Evolutionary conservation across 2,113 vertebrate species (phyloP), one percentile per base, ranked within the genome.

Genomic region (Gambusia affinis): DNA sequence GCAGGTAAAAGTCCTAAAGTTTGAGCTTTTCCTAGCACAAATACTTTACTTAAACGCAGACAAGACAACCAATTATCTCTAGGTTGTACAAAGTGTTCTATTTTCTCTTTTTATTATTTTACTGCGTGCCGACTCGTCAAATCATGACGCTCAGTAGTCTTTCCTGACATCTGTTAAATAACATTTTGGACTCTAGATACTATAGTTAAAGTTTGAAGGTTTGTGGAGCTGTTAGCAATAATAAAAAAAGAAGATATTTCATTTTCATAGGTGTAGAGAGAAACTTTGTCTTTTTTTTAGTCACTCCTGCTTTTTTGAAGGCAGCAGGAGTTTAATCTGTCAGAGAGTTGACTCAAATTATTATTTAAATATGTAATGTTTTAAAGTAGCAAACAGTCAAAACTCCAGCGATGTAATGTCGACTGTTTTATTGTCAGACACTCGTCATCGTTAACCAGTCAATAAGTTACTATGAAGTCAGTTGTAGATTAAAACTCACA

Each of bases 1-100:
- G 47, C 27, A 1, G 31, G 1, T 30, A 29, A 4, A 68, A 0
- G 30, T 64, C 30, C 15, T 12, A 6, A n/a, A 0, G 0, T 44
- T 3, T 63, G 35, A 47, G 60, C 29, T 12, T 37, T 72, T 65
- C 64, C 27, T 12, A 75, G 0, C 33, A 29, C 42, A 30, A 17
- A 17, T n/a, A 47, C 17, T 17, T 17, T 17, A 3, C 22, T n/a
- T n/a, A 6, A 2, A 57, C 3, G 10, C 7, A 57, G 17, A 28
- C 29, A 29, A 62, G 19, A 15, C 60, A 62, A 62, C 30, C 19
- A 29, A 12, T 62, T 31, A 30, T 19, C 15, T 31, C 14, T 12
- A 30, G 12, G 28, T 15, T 31, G 8, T 62, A 62, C 31, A 28
- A 17, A 30, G 15, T 28, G 60, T 28, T 61, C 27, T 28, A 28